Percentiles rank a stretch among this genome's conserved stretches.
These are phyloP conservation scores for Deilephila porcellus DNA, from an alignment of 2,888 invertebrate genomes.

Conservation along the genomic window DNA sequence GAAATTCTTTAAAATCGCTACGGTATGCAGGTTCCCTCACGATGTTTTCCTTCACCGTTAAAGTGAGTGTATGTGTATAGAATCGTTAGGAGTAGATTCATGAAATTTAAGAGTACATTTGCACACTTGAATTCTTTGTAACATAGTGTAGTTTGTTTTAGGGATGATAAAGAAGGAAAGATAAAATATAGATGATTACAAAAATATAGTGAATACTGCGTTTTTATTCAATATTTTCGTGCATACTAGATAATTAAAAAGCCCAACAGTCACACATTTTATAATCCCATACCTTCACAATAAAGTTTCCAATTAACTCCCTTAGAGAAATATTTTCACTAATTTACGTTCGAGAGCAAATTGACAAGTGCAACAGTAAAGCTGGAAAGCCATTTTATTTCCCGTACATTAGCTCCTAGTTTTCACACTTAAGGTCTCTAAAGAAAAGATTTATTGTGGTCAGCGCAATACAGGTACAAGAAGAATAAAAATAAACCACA, in stretches of 20 bases:
- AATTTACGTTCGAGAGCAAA: constrained; percentile 18
- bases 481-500: constrained; percentile 69
- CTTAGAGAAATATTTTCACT: constrained; percentile 7
- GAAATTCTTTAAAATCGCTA: too few relatives aligned
- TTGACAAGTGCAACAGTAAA: constrained; percentile 35
- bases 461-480: constrained; percentile 59
- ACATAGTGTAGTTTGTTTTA: too few relatives aligned
- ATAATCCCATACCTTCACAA: neutral
- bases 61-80: too few relatives aligned
- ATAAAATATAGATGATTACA: neutral
- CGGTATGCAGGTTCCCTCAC: too few relatives aligned
- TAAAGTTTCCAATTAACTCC: neutral
- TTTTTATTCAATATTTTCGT: too few relatives aligned
- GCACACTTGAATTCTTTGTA: too few relatives aligned
- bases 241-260: neutral
- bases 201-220: neutral
- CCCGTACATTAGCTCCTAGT: constrained; percentile 62
- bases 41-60: too few relatives aligned
- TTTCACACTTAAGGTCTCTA: constrained; percentile 66
- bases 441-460: constrained; percentile 65
- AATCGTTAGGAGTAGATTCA: neutral
- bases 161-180: too few relatives aligned
- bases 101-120: neutral
- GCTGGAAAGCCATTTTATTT: constrained; percentile 55
- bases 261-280: too few relatives aligned